Evolutionary conservation across 1,140 invertebrate genomes (phyloP).

Genomic region (Saccostrea glomerata): DNA sequence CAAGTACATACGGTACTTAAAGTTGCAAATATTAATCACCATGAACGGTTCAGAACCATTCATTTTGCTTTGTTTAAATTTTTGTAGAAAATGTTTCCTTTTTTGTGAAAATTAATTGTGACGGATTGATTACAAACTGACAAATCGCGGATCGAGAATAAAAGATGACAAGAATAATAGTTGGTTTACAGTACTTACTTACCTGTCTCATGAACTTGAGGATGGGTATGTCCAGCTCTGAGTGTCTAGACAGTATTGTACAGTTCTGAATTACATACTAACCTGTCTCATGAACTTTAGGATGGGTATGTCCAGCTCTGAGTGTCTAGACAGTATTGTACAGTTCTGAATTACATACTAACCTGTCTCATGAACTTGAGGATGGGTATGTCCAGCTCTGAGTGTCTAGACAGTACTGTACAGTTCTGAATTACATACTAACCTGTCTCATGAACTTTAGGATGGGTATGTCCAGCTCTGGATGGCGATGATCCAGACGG

Average conservation of each 20-base stretch:
- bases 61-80: too few relatives aligned
- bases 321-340: not conserved
- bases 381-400: slow-evolving; percentile 23
- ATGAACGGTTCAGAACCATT: too few relatives aligned
- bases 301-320: not conserved
- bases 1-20: too few relatives aligned
- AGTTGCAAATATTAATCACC: too few relatives aligned
- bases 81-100: too few relatives aligned
- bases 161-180: too few relatives aligned
- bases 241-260: not conserved
- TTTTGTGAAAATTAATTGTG: too few relatives aligned
- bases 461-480: slow-evolving; percentile 23
- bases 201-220: not conserved
- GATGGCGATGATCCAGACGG: not conserved
- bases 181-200: not conserved
- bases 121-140: too few relatives aligned
- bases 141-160: too few relatives aligned
- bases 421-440: not conserved
- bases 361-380: slow-evolving; percentile 36
- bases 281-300: not conserved
- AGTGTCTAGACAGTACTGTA: not conserved
- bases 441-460: slow-evolving; percentile 35
- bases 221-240: not conserved
- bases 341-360: not conserved
- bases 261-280: not conserved